Evolutionary conservation across 2,797 vertebrate species (phyloP), one percentile per base, ranked within the genome.

Genomic region (Myotis pilosus): DNA sequence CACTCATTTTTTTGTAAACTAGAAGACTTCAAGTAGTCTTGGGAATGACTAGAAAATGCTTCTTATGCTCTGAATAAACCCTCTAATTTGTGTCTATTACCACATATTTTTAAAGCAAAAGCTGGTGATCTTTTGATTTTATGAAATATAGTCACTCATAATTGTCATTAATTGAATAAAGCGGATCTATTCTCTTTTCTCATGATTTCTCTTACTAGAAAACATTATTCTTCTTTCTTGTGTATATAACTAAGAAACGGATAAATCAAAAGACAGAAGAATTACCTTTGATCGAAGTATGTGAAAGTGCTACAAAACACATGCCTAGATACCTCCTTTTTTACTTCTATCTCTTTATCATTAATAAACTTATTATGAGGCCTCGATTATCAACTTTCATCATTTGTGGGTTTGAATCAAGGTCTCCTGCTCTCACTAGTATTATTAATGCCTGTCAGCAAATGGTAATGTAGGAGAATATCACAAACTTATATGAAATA

Each of bases 341-440:
- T 51, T 91, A 92, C 72, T 95, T 95, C 49, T 49, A 92, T 85
- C 66, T 95, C 47, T 95, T 49, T 49, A 89, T 92, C 90, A 89
- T 96, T 96, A 96, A 93, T 83, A 94, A 64, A 95, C 90, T 87
- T 36, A 95, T 96, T 96, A 95, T 57, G 86, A 91, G 83, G 55
- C 33, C 66, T 51, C 41, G 84, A 23, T 91, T 95, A 92, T 96
- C 87, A 96, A 74, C 86, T 96, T 71, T 96, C 95, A 91, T 96
- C 88, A 97, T 94, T 93, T 97, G 86, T 91, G 60, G 96, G 90
- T 96, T 96, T 95, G 82, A 96, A 93, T 95, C 82, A 94, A 93
- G 88, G 85, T 93, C 71, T 95, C 64, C 64, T 97, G 92, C 79
- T 71, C 96, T 96, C 84, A 93, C 92, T 96, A 96, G 47, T 96